Evolutionary conservation across 2,797 vertebrate species (phyloP).

Genomic region (Anolis apletophallus): DNA sequence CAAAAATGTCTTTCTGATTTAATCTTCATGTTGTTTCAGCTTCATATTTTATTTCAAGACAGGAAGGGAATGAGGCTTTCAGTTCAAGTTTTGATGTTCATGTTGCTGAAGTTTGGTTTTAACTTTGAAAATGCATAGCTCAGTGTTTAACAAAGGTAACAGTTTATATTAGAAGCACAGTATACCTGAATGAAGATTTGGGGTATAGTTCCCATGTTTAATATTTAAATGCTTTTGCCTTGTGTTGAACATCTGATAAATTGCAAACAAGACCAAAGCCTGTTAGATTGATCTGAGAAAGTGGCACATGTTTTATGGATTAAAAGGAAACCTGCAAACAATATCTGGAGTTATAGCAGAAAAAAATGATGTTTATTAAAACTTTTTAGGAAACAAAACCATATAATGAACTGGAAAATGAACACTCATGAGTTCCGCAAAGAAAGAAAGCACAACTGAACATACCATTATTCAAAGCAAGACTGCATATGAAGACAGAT

Average conservation of each 20-base stretch:
- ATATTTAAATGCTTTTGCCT: neutral
- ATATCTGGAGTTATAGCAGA: neutral
- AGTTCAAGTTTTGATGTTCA: neutral
- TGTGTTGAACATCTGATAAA: neutral
- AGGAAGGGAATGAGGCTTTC: neutral
- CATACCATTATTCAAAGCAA: slow-evolving; percentile 9
- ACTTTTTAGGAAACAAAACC: neutral
- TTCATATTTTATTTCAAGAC: neutral
- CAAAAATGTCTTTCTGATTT: neutral
- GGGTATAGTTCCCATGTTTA: neutral
- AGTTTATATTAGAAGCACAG: neutral
- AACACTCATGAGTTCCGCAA: neutral
- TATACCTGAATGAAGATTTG: neutral
- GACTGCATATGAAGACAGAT: neutral
- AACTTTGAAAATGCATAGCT: neutral
- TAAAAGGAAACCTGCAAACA: neutral
- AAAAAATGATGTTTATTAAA: neutral
- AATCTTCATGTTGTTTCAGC: neutral
- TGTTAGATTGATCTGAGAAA: neutral
- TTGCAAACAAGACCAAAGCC: neutral
- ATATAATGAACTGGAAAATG: neutral
- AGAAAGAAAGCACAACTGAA: slow-evolving; percentile 5
- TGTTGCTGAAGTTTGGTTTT: neutral
- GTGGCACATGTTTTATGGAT: neutral
- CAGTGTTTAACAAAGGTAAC: neutral